phyloP scores from a whole-genome alignment of 2,113 vertebrate genomes.

The Coturnix japonica region DNA sequence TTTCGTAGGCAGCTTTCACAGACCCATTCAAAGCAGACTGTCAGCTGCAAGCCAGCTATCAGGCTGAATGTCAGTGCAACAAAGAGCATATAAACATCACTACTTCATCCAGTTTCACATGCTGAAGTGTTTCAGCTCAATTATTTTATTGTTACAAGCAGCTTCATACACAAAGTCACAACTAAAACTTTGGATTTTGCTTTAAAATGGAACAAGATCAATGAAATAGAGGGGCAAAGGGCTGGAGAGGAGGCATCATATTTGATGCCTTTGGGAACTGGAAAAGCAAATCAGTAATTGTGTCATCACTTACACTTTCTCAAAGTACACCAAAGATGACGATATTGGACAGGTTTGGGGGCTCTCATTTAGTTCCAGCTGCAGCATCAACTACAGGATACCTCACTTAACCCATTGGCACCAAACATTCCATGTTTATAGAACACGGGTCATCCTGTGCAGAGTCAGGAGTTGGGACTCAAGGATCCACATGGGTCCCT shows the following conservation, averaged over 20 bases:
- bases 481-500: too few relatives aligned
- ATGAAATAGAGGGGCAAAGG: not conserved
- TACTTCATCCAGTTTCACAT: not conserved
- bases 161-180: not conserved
- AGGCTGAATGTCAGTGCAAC: conserved; percentile 45
- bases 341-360: not conserved
- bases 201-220: not conserved
- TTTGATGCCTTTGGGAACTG: not conserved
- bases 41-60: conserved; percentile 47
- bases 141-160: conserved; percentile 23
- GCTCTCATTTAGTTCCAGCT: not conserved
- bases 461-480: too few relatives aligned
- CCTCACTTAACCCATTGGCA: not conserved
- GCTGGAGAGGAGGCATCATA: not conserved
- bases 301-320: not conserved
- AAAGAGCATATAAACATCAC: conserved; percentile 40
- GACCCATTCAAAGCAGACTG: conserved; percentile 58
- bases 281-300: not conserved
- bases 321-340: not conserved
- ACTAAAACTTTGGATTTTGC: not conserved
- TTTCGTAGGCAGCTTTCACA: conserved; percentile 56
- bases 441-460: not conserved
- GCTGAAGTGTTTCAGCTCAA: not conserved
- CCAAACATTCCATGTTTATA: not conserved
- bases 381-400: not conserved